These are phyloP conservation scores for Drosophila ironensis DNA, from an alignment of 1,140 invertebrate genomes.

Conservation along the genomic window DNA sequence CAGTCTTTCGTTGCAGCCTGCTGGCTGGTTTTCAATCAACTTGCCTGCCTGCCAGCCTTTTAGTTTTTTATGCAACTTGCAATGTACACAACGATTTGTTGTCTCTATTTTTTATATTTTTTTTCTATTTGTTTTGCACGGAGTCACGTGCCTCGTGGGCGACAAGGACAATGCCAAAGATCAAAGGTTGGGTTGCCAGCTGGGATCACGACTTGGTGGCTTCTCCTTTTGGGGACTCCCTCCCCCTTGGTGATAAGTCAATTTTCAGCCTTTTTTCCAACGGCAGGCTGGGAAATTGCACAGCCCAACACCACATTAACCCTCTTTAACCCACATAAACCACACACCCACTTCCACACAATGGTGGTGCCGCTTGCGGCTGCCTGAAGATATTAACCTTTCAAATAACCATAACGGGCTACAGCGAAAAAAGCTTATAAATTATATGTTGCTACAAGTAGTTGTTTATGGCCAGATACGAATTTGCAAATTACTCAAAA, in stretches of 20 bases:
- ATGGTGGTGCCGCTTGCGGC: conserved; percentile 26
- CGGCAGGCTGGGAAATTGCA: neutral
- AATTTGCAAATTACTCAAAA: conserved; percentile 51
- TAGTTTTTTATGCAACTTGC: conserved; percentile 27
- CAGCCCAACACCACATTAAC: conserved; percentile 46
- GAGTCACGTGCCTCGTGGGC: conserved; percentile 45
- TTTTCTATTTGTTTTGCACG: conserved; percentile 1
- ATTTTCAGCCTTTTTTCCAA: neutral
- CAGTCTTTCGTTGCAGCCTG: conserved; percentile 49
- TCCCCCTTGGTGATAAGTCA: conserved; percentile 9
- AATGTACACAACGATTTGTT: conserved; percentile 1
- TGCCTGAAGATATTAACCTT: conserved; percentile 68
- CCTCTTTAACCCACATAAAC: conserved; percentile 52
- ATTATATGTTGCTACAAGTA: conserved; percentile 59
- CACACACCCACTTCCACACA: conserved; percentile 12
- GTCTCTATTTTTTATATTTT: neutral
- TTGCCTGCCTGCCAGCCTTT: neutral
- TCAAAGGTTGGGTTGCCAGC: conserved; percentile 33
- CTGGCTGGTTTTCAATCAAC: conserved; percentile 41
- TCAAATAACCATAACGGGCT: conserved; percentile 42
- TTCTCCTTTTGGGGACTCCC: conserved; percentile 23
- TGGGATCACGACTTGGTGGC: conserved; percentile 13
- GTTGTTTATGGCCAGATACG: conserved; percentile 47
- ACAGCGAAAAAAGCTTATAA: conserved; percentile 40
- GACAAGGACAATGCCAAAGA: conserved; percentile 66